These are phyloP conservation scores for Sander vitreus DNA, from an alignment of 2,113 vertebrate genomes.

Conservation along the genomic window DNA sequence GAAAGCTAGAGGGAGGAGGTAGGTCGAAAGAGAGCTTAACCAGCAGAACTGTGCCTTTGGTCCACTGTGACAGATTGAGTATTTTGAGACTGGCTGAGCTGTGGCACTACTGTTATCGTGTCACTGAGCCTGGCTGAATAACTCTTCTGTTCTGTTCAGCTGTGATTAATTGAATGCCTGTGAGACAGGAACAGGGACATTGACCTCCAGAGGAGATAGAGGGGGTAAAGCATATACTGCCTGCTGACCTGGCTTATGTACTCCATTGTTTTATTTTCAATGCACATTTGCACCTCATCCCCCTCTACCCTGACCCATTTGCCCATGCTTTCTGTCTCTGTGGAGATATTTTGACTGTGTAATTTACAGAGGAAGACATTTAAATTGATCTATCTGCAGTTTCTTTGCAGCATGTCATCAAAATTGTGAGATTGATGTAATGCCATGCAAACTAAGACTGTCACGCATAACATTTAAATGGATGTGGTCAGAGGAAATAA, in stretches of 20 bases:
- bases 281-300: neutral
- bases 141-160: slow-evolving; percentile 41
- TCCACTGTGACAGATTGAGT: slow-evolving; percentile 53
- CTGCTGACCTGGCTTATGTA: slow-evolving; percentile 9
- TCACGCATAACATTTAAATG: slow-evolving; percentile 39
- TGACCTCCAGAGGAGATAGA: slow-evolving; percentile 37
- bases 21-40: slow-evolving; percentile 13
- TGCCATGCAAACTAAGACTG: slow-evolving; percentile 32
- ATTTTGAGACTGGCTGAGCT: slow-evolving; percentile 52
- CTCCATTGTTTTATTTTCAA: slow-evolving; percentile 22
- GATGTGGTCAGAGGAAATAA: slow-evolving; percentile 43
- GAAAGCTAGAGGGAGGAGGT: slow-evolving; percentile 9
- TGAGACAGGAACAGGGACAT: slow-evolving; percentile 11
- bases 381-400: slow-evolving; percentile 3
- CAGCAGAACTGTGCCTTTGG: slow-evolving; percentile 25
- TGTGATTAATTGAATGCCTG: slow-evolving; percentile 41
- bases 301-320: neutral
- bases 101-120: slow-evolving; percentile 37
- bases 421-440: slow-evolving; percentile 8
- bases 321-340: neutral
- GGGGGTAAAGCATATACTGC: neutral
- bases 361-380: neutral
- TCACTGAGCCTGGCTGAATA: slow-evolving; percentile 34
- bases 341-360: neutral
- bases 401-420: slow-evolving; percentile 9